Evolutionary conservation across 2,113 vertebrate genomes (phyloP).

Genomic region (Laterallus jamaicensis): DNA sequence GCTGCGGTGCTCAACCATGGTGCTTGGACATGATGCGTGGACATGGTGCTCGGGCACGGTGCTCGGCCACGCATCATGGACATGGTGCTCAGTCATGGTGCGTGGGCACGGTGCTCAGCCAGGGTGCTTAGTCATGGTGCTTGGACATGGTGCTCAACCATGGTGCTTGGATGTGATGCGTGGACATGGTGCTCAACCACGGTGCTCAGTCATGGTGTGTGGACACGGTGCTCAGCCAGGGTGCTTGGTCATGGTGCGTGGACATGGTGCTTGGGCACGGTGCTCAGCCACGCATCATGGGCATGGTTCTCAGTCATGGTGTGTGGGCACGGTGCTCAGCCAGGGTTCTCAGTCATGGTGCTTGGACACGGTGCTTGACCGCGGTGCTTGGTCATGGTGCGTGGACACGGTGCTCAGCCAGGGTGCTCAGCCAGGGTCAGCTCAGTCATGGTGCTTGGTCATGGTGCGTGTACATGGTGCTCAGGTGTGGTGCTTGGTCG

Average conservation of each 20-base stretch:
- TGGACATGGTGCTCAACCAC: fast-evolving
- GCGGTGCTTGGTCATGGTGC: too few relatives aligned
- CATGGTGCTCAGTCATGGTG: too few relatives aligned
- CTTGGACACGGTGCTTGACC: too few relatives aligned
- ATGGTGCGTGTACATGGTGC: not conserved
- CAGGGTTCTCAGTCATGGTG: too few relatives aligned
- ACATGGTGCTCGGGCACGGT: not conserved
- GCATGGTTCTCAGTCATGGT: too few relatives aligned
- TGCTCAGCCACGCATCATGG: not conserved
- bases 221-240: too few relatives aligned
- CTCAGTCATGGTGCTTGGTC: fast-evolving
- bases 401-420: fast-evolving
- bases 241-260: not conserved
- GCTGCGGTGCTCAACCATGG: not conserved
- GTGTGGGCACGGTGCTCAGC: too few relatives aligned
- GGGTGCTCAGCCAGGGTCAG: not conserved
- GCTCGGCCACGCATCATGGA: too few relatives aligned
- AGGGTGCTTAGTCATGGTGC: fast-evolving
- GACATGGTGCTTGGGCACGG: fast-evolving
- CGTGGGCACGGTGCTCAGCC: not conserved
- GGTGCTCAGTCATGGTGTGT: not conserved
- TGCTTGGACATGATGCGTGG: not conserved
- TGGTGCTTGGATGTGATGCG: fast-evolving
- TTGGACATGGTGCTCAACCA: not conserved
- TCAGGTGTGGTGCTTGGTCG: not conserved